Evolutionary conservation across 2,888 invertebrate species (phyloP).

Genomic region (Dasysyrphus tricinctus): DNA sequence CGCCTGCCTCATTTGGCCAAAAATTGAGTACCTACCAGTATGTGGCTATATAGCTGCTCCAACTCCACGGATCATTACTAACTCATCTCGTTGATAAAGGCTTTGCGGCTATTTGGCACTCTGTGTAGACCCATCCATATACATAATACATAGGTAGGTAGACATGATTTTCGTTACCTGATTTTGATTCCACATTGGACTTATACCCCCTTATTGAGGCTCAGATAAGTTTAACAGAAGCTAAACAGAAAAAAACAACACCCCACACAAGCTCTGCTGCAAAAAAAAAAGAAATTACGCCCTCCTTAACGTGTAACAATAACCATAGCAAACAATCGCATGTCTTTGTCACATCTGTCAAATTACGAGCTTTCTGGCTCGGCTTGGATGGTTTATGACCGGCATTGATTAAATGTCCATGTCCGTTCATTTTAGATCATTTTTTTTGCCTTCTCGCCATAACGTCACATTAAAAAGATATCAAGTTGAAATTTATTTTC

Average conservation of each 20-base stretch:
- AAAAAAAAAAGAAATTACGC: constrained; percentile 8
- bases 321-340: constrained; percentile 59
- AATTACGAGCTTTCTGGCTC: constrained; percentile 45
- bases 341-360: constrained; percentile 71
- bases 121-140: not conserved
- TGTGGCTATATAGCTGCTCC: not conserved
- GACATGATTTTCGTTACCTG: constrained; percentile 19
- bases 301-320: constrained; percentile 57
- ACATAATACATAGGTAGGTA: not conserved
- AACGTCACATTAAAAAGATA: constrained; percentile 61
- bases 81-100: constrained; percentile 49
- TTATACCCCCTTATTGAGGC: constrained; percentile 1
- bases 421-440: constrained; percentile 28
- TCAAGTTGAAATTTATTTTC: constrained; percentile 54
- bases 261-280: not conserved
- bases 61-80: constrained; percentile 63
- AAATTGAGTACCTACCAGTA: constrained; percentile 32
- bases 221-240: constrained; percentile 16
- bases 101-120: constrained; percentile 27
- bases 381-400: constrained; percentile 51
- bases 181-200: constrained; percentile 30
- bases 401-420: constrained; percentile 64
- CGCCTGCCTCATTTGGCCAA: constrained; percentile 63
- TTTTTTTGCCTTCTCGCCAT: not conserved
- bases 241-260: constrained; percentile 3